phyloP scores from a whole-genome alignment of 2,113 vertebrate species.

The Thryonomys swinderianus region DNA sequence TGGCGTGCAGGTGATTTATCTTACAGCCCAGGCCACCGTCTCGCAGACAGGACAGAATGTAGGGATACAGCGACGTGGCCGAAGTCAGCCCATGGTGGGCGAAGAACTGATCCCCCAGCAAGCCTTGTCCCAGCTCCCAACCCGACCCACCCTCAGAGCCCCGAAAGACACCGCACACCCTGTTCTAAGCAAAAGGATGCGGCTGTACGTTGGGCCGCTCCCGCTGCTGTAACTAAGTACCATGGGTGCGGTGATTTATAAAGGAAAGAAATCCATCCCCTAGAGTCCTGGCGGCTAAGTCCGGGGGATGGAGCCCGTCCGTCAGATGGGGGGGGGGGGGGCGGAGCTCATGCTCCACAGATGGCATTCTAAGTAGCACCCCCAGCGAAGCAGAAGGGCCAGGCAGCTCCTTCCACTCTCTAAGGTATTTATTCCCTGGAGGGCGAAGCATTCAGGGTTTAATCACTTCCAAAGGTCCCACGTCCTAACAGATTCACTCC shows the following conservation, averaged over 20 bases:
- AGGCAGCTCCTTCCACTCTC: background rate
- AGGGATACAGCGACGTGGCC: background rate
- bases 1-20: background rate
- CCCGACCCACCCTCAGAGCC: background rate
- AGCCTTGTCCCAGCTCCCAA: too few relatives aligned
- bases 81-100: rapidly evolving
- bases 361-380: background rate
- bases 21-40: background rate
- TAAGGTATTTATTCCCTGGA: too few relatives aligned
- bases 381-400: background rate
- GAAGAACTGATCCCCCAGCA: background rate
- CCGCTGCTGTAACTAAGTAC: background rate
- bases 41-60: background rate
- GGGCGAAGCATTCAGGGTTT: background rate
- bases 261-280: background rate
- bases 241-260: too few relatives aligned
- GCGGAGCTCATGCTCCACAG: background rate
- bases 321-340: too few relatives aligned
- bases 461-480: background rate
- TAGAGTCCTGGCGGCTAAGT: background rate
- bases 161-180: rapidly evolving
- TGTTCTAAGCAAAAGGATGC: background rate
- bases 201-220: background rate
- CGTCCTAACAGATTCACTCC: background rate
- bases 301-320: background rate